Evolutionary conservation across 1,140 invertebrate species (phyloP), one percentile per base, ranked within the genome.

Genomic region (Drosophila arawakana): DNA sequence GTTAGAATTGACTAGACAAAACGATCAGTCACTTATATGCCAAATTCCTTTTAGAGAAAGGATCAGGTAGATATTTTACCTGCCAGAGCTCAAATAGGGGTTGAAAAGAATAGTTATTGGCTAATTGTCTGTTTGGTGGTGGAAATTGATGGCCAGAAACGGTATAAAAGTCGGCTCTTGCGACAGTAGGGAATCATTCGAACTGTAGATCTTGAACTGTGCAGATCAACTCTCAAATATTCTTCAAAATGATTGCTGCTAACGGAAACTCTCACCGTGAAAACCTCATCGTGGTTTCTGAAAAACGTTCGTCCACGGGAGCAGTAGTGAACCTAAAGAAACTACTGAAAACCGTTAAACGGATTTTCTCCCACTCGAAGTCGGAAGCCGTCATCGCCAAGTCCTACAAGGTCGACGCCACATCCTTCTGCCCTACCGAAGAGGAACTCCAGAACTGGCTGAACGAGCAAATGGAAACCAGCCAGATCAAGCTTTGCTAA

Each of bases 361-460:
- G 73, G 10, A 75, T 90, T 44, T 90, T 90, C 60, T 60, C 6
- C 10, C 34, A 58, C 18, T 65, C 72, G 1, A 81, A 77, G 44
- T 10, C 63, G 7, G 35, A 74, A 13, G 46, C 15, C n/a, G 8
- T 13, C 8, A 35, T 35, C 15, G 65, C 54, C 25, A 6, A 30
- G 25, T 30, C 25, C 11, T 8, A 55, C 7, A 43, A 66, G 15
- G 47, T 44, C 30, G 39, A 18, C 11, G n/a, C 21, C 13, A 37
- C 13, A 13, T 39, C 80, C 21, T 55, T 68, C 25, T 81, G 72
- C 58, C 15, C 46, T 15, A 70, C 75, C 43, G 85, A 86, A 34
- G 88, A 90, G 67, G 88, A 90, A 47, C 78, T 86, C 58, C 81
- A 90, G 41, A 90, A 90, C 44, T 90, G 80, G 80, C 60, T 90